A percentile compares a stretch with the other conserved stretches of the same genome.
These are phyloP conservation scores for Drosophila biarmipes DNA, from an alignment of 1,140 invertebrate species.

Conservation along the genomic window DNA sequence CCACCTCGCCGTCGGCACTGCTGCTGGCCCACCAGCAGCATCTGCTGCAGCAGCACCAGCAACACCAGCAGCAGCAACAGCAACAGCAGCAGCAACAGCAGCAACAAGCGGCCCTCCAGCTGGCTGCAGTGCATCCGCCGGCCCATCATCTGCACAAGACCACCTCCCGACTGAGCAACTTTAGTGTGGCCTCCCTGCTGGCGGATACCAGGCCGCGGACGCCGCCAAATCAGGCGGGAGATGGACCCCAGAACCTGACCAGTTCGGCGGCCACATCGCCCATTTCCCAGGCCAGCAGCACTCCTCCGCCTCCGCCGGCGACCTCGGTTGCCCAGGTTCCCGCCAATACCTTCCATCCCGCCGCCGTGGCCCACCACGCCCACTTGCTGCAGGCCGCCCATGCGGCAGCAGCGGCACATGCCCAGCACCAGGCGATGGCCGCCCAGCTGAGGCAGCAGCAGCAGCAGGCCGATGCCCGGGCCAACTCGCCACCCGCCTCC, in stretches of 20 bases:
- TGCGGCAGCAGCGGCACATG: slow-evolving; percentile 74
- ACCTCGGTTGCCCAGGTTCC: slow-evolving; percentile 16
- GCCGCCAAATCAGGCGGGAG: slow-evolving; percentile 59
- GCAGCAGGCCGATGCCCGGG: slow-evolving; percentile 51
- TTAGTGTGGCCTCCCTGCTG: slow-evolving; percentile 89
- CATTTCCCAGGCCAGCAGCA: slow-evolving; percentile 71
- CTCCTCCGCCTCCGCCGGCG: slow-evolving; percentile 61
- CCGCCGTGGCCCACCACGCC: slow-evolving; percentile 79
- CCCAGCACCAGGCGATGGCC: slow-evolving; percentile 76
- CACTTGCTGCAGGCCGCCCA: slow-evolving; percentile 76
- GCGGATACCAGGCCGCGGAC: slow-evolving; percentile 87
- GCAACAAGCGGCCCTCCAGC: slow-evolving; percentile 65
- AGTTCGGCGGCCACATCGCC: slow-evolving; percentile 72
- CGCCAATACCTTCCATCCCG: slow-evolving; percentile 71
- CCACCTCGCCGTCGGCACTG: slow-evolving; percentile 85
- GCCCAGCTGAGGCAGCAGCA: slow-evolving; percentile 61
- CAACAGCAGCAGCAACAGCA: slow-evolving; percentile 84
- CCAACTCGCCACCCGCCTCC: slow-evolving; percentile 57
- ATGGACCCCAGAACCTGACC: slow-evolving; percentile 84
- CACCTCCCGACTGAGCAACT: slow-evolving; percentile 87
- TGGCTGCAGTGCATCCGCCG: slow-evolving; percentile 68
- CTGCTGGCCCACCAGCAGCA: slow-evolving; percentile 86
- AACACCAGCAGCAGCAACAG: slow-evolving; percentile 76
- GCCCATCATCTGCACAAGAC: slow-evolving; percentile 84
- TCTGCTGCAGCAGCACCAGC: slow-evolving; percentile 70